phyloP scores from a whole-genome alignment of 2,888 invertebrate genomes.

The Helicoverpa assulta region DNA sequence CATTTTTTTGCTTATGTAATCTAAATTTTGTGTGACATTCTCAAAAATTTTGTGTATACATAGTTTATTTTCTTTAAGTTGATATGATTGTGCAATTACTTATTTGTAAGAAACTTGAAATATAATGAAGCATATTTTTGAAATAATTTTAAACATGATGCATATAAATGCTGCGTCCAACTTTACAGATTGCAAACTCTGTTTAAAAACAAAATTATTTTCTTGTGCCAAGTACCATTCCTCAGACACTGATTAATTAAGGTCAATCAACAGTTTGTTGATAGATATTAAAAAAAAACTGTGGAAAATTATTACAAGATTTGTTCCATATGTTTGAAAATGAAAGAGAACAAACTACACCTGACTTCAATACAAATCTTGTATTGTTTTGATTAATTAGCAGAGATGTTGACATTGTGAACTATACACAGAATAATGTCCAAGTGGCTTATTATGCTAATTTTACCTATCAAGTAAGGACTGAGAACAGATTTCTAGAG shows the following conservation, averaged over 20 bases:
- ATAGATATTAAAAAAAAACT: background rate
- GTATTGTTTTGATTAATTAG: constrained; percentile 15
- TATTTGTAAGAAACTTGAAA: too few relatives aligned
- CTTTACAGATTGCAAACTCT: background rate
- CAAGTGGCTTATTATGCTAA: background rate
- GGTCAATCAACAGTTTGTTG: constrained; percentile 1
- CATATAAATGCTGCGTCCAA: too few relatives aligned
- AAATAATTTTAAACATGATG: too few relatives aligned
- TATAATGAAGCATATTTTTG: too few relatives aligned
- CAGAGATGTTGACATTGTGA: constrained; percentile 9
- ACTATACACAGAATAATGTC: constrained; percentile 5
- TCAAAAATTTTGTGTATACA: too few relatives aligned
- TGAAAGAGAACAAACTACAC: background rate
- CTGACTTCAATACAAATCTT: background rate
- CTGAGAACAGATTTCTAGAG: background rate
- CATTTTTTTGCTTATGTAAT: too few relatives aligned
- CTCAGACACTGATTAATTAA: background rate
- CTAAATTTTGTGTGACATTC: too few relatives aligned
- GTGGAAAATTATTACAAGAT: background rate
- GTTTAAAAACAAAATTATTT: background rate
- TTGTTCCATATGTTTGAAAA: background rate
- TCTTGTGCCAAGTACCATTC: constrained; percentile 1
- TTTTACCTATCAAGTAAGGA: constrained; percentile 10
- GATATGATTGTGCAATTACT: too few relatives aligned
- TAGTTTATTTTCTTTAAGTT: too few relatives aligned